Percentiles rank a stretch among this genome's conserved stretches.
Conservation (phyloP, 2,888 invertebrate genomes). For the Glaucopsyche alexis region DNA sequence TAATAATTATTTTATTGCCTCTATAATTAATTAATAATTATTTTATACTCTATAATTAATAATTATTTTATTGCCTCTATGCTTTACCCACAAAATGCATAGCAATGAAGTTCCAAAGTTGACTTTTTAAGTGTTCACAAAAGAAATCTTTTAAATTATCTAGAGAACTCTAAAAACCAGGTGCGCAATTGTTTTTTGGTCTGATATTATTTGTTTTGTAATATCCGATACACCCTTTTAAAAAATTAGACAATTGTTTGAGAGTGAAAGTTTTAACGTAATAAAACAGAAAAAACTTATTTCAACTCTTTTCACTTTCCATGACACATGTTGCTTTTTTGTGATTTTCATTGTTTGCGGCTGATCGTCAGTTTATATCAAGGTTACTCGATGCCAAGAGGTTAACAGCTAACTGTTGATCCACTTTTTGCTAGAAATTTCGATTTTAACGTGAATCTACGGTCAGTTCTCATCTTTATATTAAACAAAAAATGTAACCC, state of each 20-base stretch:
- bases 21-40: too few species aligned
- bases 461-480: not conserved
- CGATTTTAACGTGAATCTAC: not conserved
- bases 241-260: slow-evolving; percentile 45
- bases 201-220: slow-evolving; percentile 64
- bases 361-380: slow-evolving; percentile 31
- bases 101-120: too few species aligned
- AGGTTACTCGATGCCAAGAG: slow-evolving; percentile 18
- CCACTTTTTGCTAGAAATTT: slow-evolving; percentile 23
- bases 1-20: too few species aligned
- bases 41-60: too few species aligned
- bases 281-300: slow-evolving; percentile 34
- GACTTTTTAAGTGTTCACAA: too few species aligned
- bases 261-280: slow-evolving; percentile 61
- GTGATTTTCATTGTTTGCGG: slow-evolving; percentile 19
- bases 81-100: too few species aligned
- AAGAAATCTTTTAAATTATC: too few species aligned
- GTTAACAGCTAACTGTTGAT: not conserved
- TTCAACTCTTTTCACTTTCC: slow-evolving; percentile 19
- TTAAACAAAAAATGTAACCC: too few species aligned
- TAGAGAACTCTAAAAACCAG: slow-evolving; percentile 52
- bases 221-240: slow-evolving; percentile 63
- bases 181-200: slow-evolving; percentile 67
- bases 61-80: too few species aligned
- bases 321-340: slow-evolving; percentile 18